Conservation (phyloP, 2,113 vertebrate species). For the Barbus barbus region DNA sequence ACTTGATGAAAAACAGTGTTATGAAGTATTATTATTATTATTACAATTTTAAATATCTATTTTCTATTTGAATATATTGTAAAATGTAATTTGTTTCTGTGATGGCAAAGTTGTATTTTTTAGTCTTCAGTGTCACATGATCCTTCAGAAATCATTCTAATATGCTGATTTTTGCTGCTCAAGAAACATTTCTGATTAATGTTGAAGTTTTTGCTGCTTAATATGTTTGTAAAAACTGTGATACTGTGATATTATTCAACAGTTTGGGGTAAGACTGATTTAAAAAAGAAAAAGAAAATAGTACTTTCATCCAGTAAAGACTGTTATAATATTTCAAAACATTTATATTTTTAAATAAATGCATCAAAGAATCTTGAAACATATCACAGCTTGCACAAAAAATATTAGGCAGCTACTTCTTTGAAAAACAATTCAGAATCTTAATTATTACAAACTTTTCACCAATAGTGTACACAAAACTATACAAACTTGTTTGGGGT, state of each 20-base stretch:
- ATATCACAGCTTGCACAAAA: too few species aligned
- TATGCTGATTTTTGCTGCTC: too few species aligned
- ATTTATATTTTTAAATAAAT: too few species aligned
- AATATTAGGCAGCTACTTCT: background rate
- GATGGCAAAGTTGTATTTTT: background rate
- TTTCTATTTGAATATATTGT: background rate
- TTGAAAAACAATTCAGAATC: too few species aligned
- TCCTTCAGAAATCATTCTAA: background rate
- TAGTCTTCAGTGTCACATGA: background rate
- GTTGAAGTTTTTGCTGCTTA: background rate
- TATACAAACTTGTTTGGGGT: too few species aligned
- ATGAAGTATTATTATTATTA: background rate
- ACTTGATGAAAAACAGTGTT: background rate
- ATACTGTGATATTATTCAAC: too few species aligned
- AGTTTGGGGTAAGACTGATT: background rate
- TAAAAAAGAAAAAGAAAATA: background rate
- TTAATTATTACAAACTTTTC: background rate
- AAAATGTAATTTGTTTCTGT: background rate
- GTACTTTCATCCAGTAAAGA: background rate
- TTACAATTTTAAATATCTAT: background rate
- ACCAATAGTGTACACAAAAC: background rate
- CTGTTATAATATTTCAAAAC: too few species aligned
- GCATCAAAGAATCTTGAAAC: too few species aligned
- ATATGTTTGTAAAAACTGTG: background rate
- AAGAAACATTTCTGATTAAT: background rate